A percentile compares a stretch with the other conserved stretches of the same genome.
These are phyloP conservation scores for Hyles lineata DNA, from an alignment of 2,888 invertebrate species.

Conservation along the genomic window DNA sequence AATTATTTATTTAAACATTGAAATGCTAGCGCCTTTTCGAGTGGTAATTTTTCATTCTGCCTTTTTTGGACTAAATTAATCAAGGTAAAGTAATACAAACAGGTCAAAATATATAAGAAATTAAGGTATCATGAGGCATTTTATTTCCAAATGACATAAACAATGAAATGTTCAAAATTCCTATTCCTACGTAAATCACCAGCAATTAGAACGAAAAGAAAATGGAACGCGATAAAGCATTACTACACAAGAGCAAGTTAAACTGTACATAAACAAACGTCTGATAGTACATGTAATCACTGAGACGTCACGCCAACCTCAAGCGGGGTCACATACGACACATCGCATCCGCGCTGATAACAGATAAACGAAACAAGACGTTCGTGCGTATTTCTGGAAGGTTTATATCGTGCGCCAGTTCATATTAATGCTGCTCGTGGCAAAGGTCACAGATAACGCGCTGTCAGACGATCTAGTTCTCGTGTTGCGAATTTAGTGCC, in stretches of 20 bases:
- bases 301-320: constrained; percentile 53
- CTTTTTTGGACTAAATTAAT: not conserved
- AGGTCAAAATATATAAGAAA: not conserved
- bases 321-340: constrained; percentile 59
- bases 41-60: not conserved
- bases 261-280: constrained; percentile 13
- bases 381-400: constrained; percentile 62
- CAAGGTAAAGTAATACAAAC: not conserved
- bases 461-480: constrained; percentile 48
- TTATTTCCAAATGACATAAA: not conserved
- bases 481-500: constrained; percentile 9
- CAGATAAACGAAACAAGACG: constrained; percentile 54
- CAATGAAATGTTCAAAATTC: not conserved
- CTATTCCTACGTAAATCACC: not conserved
- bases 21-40: constrained; percentile 22
- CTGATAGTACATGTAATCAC: constrained; percentile 40
- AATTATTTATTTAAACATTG: constrained; percentile 19
- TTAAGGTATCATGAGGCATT: not conserved
- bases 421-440: constrained; percentile 56
- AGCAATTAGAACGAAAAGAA: not conserved
- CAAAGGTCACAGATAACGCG: constrained; percentile 64
- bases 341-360: constrained; percentile 63
- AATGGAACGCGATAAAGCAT: constrained; percentile 14
- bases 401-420: constrained; percentile 51
- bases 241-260: constrained; percentile 17